Evolutionary conservation across 2,797 vertebrate species (phyloP).

Genomic region (Toxotes lorentzi): DNA sequence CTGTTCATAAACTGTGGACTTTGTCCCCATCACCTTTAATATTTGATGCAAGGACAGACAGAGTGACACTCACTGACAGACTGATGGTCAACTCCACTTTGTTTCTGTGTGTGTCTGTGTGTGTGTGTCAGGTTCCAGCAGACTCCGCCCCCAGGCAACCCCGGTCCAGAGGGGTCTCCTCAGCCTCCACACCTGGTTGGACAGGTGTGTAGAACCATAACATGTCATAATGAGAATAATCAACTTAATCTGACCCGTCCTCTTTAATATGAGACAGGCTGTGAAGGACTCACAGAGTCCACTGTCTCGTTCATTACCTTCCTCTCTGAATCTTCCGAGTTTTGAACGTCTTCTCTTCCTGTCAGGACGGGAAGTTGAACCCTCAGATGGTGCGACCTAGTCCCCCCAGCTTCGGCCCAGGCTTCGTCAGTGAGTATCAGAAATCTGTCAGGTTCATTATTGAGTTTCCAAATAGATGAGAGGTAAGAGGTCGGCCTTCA

Average conservation of each 20-base stretch:
- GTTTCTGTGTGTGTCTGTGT: background rate
- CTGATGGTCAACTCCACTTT: background rate
- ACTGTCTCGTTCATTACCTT: background rate
- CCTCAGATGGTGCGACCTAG: constrained; percentile 91
- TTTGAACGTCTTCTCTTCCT: constrained; percentile 5
- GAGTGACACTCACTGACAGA: no score
- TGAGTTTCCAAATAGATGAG: no score
- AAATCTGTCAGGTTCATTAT: no score
- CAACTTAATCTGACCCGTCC: background rate
- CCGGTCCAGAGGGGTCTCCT: constrained; percentile 56
- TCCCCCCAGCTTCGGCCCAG: constrained; percentile 93
- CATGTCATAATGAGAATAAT: background rate
- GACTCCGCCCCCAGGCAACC: constrained; percentile 58
- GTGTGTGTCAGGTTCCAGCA: constrained; percentile 74
- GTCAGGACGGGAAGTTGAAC: constrained; percentile 90
- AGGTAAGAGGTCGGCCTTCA: no score
- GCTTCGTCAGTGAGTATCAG: constrained; percentile 93
- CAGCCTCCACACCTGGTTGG: constrained; percentile 35
- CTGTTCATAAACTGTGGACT: no score
- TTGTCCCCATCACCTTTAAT: no score
- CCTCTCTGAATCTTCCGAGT: background rate
- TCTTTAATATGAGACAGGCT: no score
- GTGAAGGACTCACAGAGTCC: no score
- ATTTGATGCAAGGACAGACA: no score
- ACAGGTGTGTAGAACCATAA: constrained; percentile 58